Evolutionary conservation across 2,113 vertebrate genomes (phyloP).

Genomic region (Saccopteryx leptura): DNA sequence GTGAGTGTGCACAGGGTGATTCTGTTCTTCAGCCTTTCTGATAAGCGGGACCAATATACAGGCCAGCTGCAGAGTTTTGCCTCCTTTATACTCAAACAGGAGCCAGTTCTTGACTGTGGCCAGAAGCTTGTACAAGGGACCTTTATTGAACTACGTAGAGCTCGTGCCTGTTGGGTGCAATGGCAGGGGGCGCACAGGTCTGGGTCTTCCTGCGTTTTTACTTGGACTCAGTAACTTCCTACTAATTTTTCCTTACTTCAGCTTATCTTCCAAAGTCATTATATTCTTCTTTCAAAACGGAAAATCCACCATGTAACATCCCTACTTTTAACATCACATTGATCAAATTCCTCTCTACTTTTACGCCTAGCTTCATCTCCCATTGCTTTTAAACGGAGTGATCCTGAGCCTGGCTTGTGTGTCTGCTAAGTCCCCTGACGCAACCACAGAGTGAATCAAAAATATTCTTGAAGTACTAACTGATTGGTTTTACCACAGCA

Average conservation of each 20-base stretch:
- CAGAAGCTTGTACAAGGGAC: too few relatives aligned
- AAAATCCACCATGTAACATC: background rate
- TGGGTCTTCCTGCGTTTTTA: background rate
- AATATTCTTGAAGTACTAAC: constrained; percentile 18
- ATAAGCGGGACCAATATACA: too few relatives aligned
- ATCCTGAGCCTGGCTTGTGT: background rate
- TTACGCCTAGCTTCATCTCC: background rate
- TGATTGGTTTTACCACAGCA: background rate
- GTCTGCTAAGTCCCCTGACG: background rate
- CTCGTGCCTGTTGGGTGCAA: too few relatives aligned
- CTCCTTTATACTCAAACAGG: too few relatives aligned
- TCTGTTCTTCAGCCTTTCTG: too few relatives aligned
- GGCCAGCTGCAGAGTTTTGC: too few relatives aligned
- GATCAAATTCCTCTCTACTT: background rate
- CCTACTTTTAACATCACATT: background rate
- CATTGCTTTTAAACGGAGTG: background rate
- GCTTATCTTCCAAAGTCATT: background rate
- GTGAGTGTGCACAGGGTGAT: too few relatives aligned
- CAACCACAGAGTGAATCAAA: background rate
- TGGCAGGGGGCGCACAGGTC: too few relatives aligned
- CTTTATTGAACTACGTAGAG: too few relatives aligned
- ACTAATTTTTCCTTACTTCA: background rate
- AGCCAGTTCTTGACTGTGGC: too few relatives aligned
- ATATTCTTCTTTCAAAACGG: constrained; percentile 20
- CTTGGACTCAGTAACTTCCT: background rate